Percentiles rank a stretch among this genome's conserved stretches.
Evolutionary conservation across 2,888 invertebrate species (phyloP).

Genomic region (Patella pellucida): DNA sequence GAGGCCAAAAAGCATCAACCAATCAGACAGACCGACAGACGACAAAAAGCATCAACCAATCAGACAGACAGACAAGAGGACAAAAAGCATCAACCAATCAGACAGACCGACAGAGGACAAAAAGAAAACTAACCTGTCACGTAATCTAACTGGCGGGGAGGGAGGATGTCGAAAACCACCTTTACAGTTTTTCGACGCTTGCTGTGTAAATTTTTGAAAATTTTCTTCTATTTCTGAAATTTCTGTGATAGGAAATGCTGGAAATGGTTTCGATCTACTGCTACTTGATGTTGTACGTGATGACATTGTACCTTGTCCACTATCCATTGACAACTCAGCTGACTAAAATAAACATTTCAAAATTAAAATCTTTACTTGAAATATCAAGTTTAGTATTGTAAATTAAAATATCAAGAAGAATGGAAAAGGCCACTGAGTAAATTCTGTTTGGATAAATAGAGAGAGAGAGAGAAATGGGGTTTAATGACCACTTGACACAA

Average conservation of each 20-base stretch:
- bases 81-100: no score
- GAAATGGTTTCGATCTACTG: slow-evolving; percentile 39
- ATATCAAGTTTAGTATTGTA: background rate
- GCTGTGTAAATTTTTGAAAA: slow-evolving; percentile 11
- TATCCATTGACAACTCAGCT: slow-evolving; percentile 66
- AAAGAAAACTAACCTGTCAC: slow-evolving; percentile 51
- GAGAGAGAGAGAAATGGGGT: no score
- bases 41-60: no score
- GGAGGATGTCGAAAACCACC: slow-evolving; percentile 49
- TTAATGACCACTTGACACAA: no score
- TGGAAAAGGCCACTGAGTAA: background rate
- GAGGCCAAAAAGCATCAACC: no score
- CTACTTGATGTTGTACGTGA: slow-evolving; percentile 52
- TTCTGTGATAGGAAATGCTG: slow-evolving; percentile 44
- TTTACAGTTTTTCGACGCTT: slow-evolving; percentile 7
- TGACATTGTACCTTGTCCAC: slow-evolving; percentile 67
- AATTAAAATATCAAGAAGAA: background rate
- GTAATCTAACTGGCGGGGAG: slow-evolving; percentile 61
- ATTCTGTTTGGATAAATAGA: background rate
- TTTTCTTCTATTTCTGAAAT: background rate
- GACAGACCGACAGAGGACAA: no score
- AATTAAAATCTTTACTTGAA: background rate
- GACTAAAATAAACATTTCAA: slow-evolving; percentile 29
- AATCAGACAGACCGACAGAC: no score
- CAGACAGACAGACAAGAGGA: no score